Base-by-base conservation (phyloP, 2,888 invertebrate species). In the Platynereis dumerilii region DNA sequence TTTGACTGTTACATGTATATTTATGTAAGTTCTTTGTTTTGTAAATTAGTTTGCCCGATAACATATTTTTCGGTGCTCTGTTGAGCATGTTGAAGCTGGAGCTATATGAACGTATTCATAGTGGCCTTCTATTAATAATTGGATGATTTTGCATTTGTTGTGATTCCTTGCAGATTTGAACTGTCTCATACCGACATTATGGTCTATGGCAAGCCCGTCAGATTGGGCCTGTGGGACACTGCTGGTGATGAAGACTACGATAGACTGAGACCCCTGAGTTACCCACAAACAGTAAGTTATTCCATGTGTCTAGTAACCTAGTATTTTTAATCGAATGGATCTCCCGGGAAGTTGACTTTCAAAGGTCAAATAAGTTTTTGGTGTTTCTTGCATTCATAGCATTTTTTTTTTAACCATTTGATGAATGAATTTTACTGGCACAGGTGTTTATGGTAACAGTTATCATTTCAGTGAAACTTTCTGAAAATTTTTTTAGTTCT, bases 171-270 rank as follows among this genome's bases (percentile, higher is more conserved):
- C 57, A 91, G 91, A 81, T 95, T 98, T 86, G 97, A 98, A 87
- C 97, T 98, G 85, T 98, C 97, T 85, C 96, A 97, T 2, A 97
- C 97, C 68, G 97, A 97, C 88, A 97, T 98, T 61, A 97, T 98
- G 96, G 97, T 98, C 60, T 97, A 98, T 86, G 96, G 97, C 0
- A 96, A 96, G 85, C 96, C 96, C 0, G 96, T 97, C 76, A 97
- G 96, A 87, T 86, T 98, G 78, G 96, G 97, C 17, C 87, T 95
- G 42, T 95, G 94, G 94, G 94, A 95, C 88, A 94, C 97, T 72
- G 97, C 96, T 52, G 84, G 84, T 61, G 83, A 97, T 83, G 96
- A 97, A 86, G 97, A 97, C 86, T 97, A 97, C 85, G 97, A 97
- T 86, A 89, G 97, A 79, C 88, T 97, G 71, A 89, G 97, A 79